Conservation (phyloP, 1,140 invertebrate species). For the Dufourea novaeangliae region DNA sequence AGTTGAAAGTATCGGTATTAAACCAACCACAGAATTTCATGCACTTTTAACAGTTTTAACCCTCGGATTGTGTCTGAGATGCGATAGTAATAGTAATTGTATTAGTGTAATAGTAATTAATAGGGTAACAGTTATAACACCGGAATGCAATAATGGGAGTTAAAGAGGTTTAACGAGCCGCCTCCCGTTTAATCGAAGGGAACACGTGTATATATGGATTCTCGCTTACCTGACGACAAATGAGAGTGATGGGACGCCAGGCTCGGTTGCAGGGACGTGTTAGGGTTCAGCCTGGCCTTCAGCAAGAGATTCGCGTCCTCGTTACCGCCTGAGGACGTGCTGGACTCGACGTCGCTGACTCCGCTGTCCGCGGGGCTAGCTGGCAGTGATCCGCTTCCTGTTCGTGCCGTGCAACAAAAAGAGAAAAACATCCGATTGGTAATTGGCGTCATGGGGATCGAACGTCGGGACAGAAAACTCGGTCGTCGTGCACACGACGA, state of each 20-base stretch:
- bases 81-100: no score
- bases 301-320: slow-evolving; percentile 93
- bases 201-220: no score
- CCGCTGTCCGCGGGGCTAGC: slow-evolving; percentile 98
- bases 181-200: no score
- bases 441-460: slow-evolving; percentile 2
- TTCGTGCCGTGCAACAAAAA: slow-evolving; percentile 44
- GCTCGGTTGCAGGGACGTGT: slow-evolving; percentile 78
- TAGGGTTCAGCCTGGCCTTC: slow-evolving; percentile 88
- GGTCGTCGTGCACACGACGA: neutral
- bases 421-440: slow-evolving; percentile 15
- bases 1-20: no score
- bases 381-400: slow-evolving; percentile 91
- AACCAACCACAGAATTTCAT: no score
- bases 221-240: slow-evolving; percentile 77
- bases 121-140: no score
- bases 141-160: no score
- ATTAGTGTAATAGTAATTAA: no score
- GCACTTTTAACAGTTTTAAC: no score
- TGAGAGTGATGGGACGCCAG: slow-evolving; percentile 80
- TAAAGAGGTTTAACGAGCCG: no score
- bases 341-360: slow-evolving; percentile 97
- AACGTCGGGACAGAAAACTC: neutral
- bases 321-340: slow-evolving; percentile 91
- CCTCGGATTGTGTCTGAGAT: no score